phyloP scores from a whole-genome alignment of 2,888 invertebrate genomes.

The Metopia argyrocephala region DNA sequence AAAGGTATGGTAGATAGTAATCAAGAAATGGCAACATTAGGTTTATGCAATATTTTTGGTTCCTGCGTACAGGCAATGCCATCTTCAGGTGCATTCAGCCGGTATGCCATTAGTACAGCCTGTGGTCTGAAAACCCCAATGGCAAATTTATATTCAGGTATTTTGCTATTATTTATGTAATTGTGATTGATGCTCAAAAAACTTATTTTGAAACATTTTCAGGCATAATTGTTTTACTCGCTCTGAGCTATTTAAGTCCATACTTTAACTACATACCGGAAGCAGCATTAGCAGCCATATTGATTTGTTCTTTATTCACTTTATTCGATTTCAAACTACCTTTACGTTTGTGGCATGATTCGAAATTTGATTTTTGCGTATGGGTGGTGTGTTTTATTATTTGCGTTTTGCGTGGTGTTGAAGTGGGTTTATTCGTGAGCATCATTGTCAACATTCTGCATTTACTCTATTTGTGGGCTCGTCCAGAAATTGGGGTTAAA shows the following conservation, averaged over 20 bases:
- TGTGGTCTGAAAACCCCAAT: slow-evolving; percentile 93
- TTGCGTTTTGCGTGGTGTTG: slow-evolving; percentile 86
- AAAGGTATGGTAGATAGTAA: slow-evolving; percentile 88
- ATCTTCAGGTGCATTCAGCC: slow-evolving; percentile 90
- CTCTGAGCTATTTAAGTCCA: slow-evolving; percentile 91
- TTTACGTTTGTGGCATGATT: slow-evolving; percentile 80
- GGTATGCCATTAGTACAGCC: slow-evolving; percentile 92
- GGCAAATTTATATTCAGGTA: slow-evolving; percentile 77
- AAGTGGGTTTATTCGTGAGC: slow-evolving; percentile 88
- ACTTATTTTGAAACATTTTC: slow-evolving; percentile 65
- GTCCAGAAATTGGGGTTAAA: slow-evolving; percentile 80
- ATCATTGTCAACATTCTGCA: slow-evolving; percentile 82
- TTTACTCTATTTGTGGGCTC: slow-evolving; percentile 84
- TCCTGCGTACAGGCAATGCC: slow-evolving; percentile 93
- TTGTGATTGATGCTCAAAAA: background rate
- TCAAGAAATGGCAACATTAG: slow-evolving; percentile 93
- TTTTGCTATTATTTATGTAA: too few relatives aligned
- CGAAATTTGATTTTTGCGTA: slow-evolving; percentile 83
- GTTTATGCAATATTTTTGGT: slow-evolving; percentile 89
- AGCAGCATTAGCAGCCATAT: slow-evolving; percentile 90
- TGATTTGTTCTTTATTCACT: slow-evolving; percentile 88
- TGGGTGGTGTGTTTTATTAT: slow-evolving; percentile 84
- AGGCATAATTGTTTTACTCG: slow-evolving; percentile 89
- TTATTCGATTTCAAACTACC: slow-evolving; percentile 75
- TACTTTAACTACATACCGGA: slow-evolving; percentile 92